These are phyloP conservation scores for Drymodes brunneopygia DNA, from an alignment of 2,113 vertebrate species.

Conservation along the genomic window DNA sequence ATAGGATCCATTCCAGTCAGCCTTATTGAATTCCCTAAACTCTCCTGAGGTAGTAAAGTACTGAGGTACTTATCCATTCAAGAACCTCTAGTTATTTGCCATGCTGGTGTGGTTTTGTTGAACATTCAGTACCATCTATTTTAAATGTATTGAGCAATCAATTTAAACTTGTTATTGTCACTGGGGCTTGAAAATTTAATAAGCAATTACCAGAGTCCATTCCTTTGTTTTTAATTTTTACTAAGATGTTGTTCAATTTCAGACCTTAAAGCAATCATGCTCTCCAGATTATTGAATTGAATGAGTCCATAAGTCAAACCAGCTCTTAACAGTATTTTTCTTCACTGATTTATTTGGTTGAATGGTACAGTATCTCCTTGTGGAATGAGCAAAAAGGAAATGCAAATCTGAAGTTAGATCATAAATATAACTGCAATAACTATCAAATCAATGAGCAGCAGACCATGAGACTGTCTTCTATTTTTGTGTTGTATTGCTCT, in stretches of 20 bases:
- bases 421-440: neutral
- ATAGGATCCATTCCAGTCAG: neutral
- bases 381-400: conserved; percentile 10
- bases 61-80: conserved; percentile 29
- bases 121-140: conserved; percentile 34
- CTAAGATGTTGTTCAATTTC: conserved; percentile 63
- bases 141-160: conserved; percentile 69
- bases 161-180: conserved; percentile 78
- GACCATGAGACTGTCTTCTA: neutral
- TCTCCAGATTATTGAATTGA: conserved; percentile 68
- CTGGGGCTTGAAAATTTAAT: conserved; percentile 74
- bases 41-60: conserved; percentile 22
- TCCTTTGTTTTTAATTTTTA: conserved; percentile 75
- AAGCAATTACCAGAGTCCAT: conserved; percentile 73
- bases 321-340: conserved; percentile 51
- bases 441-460: neutral
- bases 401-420: conserved; percentile 8
- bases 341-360: conserved; percentile 55
- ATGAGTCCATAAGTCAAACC: conserved; percentile 41
- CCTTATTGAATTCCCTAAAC: conserved; percentile 31
- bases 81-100: conserved; percentile 32
- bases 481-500: neutral
- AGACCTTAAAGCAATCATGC: conserved; percentile 64
- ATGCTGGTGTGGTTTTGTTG: neutral
- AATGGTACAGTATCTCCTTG: conserved; percentile 11